Conservation (phyloP, 2,888 invertebrate genomes). For the Dryomyza anilis region DNA sequence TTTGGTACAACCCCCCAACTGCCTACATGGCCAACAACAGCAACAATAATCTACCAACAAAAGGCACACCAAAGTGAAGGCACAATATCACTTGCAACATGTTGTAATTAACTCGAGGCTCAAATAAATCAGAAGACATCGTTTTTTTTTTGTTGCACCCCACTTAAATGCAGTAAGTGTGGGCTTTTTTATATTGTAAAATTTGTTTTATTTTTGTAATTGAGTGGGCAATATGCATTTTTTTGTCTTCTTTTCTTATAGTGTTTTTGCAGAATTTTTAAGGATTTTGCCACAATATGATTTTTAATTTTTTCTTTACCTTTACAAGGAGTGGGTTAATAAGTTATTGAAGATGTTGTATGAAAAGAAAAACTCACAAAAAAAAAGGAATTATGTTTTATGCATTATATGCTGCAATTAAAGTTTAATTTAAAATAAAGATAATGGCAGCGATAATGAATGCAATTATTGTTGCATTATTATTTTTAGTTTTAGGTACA, state of each 20-base stretch:
- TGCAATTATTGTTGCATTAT: no score
- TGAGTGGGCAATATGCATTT: background rate
- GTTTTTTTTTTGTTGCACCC: background rate
- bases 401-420: no score
- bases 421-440: no score
- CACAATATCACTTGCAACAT: conserved; percentile 35
- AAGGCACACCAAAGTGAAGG: conserved; percentile 22
- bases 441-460: no score
- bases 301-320: no score
- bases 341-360: no score
- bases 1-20: no score
- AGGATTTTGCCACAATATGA: no score
- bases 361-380: no score
- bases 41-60: conserved; percentile 24
- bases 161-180: background rate
- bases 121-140: conserved; percentile 36
- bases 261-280: background rate
- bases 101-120: conserved; percentile 40
- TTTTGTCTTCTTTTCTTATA: background rate
- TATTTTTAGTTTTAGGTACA: no score
- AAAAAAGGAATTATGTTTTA: no score
- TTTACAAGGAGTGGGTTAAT: no score
- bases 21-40: background rate
- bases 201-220: background rate
- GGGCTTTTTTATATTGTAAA: background rate